Percentiles rank a stretch among this genome's conserved stretches.
phyloP scores from a whole-genome alignment of 1,140 invertebrate genomes.

The Cephus cinctus region DNA sequence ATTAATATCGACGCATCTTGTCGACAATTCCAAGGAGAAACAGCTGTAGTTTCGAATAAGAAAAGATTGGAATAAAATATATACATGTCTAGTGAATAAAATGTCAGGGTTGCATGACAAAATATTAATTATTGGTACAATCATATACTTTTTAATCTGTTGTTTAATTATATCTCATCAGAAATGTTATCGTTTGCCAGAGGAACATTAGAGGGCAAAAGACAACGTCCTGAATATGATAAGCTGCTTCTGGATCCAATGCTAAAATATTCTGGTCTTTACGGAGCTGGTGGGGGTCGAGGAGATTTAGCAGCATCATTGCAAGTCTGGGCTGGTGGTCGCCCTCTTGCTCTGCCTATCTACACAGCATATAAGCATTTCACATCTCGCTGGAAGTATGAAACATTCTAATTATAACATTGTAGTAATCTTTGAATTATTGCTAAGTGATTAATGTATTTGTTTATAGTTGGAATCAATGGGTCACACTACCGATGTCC shows the following conservation, averaged over 20 bases:
- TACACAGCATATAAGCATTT: slow-evolving; percentile 93
- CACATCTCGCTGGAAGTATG: slow-evolving; percentile 89
- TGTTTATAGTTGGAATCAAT: slow-evolving; percentile 91
- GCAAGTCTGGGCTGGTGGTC: slow-evolving; percentile 83
- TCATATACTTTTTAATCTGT: not conserved
- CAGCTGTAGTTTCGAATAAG: not conserved
- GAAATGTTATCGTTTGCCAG: slow-evolving; percentile 57
- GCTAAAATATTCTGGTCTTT: slow-evolving; percentile 87
- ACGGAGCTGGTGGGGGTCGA: slow-evolving; percentile 68
- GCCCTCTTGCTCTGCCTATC: slow-evolving; percentile 83
- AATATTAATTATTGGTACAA: not conserved
- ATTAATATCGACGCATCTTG: too few relatives aligned
- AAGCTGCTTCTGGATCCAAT: slow-evolving; percentile 85
- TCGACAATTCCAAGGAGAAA: slow-evolving; percentile 11
- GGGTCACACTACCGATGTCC: slow-evolving; percentile 88
- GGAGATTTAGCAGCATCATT: slow-evolving; percentile 87
- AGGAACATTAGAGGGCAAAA: slow-evolving; percentile 91
- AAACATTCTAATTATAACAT: slow-evolving; percentile 12
- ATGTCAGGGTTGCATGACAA: not conserved
- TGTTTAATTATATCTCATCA: not conserved
- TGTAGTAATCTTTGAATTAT: slow-evolving; percentile 9
- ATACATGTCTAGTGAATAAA: not conserved
- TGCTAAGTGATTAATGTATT: not conserved
- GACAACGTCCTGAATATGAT: slow-evolving; percentile 82
- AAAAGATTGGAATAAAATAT: not conserved